Base-by-base conservation (phyloP, 2,797 vertebrate genomes). In the Oryzias sinensis region DNA sequence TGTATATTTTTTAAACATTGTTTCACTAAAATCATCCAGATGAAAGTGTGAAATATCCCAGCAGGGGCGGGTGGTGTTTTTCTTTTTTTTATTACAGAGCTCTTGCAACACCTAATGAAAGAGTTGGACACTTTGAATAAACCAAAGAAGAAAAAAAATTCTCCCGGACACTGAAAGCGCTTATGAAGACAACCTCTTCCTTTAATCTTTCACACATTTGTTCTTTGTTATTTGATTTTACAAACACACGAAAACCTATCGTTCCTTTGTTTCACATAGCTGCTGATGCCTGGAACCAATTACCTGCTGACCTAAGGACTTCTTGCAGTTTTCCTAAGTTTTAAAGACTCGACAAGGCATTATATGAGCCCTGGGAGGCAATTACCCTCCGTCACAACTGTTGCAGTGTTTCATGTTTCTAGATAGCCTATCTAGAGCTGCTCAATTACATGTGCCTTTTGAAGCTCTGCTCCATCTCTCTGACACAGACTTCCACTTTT, bases 371-470 rank as follows among this genome's bases (percentile, higher is more conserved):
- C 82, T 63, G 84, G 86, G 85, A 89, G 85, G 85, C 87, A 89
- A 90, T 90, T 89, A 89, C 84, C 76, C 83, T 82, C 69, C 77
- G 76, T 88, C 88, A 88, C 85, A 89, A 90, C 85, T 86, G 88
- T 89, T 90, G 86, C 84, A 81, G 89, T 88, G 89, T 88, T 90
- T 90, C 85, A 91, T 87, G 88, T 90, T 88, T 73, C 72, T 80
- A 81, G 89, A 90, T 90, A 90, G 81, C 73, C 83, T 83, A 90
- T 90, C 88, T 85, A 77, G 78, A 70, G 56, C 84, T 81, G 85
- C 87, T 90, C 88, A 83, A 84, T 90, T 90, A 87, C 87, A 87
- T 75, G 76, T 72, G 82, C 76, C 86, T 87, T 90, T 87, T 88
- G 88, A 91, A 89, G 88, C 79, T 77, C 64, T 47, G 65, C 84